These are phyloP conservation scores for Patagioenas fasciata DNA, from an alignment of 2,113 vertebrate genomes.

Conservation along the genomic window DNA sequence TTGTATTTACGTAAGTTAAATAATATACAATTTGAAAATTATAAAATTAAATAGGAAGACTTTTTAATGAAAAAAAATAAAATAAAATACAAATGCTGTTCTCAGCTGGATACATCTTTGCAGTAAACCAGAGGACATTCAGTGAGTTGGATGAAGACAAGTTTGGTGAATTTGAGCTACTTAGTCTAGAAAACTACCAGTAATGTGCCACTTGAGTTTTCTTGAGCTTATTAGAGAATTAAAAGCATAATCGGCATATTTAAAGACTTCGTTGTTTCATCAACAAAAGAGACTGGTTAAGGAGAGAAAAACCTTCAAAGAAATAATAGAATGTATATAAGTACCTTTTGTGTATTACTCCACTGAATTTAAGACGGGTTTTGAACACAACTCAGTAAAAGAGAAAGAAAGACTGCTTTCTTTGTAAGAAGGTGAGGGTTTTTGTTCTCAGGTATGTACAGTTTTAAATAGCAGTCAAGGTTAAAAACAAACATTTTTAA, in stretches of 20 bases:
- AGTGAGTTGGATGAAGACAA: not conserved
- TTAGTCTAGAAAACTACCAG: not conserved
- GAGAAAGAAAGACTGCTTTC: not conserved
- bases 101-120: not conserved
- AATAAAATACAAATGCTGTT: not conserved
- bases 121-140: not conserved
- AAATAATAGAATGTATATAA: not conserved
- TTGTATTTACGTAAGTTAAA: not conserved
- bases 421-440: not conserved
- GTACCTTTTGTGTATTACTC: not conserved
- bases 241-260: not conserved
- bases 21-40: not conserved
- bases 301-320: not conserved
- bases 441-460: not conserved
- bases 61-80: not conserved
- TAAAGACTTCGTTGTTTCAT: not conserved
- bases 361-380: not conserved
- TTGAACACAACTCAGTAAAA: not conserved
- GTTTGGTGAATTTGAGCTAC: not conserved
- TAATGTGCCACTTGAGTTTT: not conserved
- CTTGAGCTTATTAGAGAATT: not conserved
- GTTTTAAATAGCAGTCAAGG: not conserved
- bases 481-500: not conserved
- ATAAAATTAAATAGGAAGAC: not conserved
- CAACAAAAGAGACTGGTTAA: not conserved